Base-by-base conservation (phyloP, 2,113 vertebrate species). In the Xiphophorus hellerii region DNA sequence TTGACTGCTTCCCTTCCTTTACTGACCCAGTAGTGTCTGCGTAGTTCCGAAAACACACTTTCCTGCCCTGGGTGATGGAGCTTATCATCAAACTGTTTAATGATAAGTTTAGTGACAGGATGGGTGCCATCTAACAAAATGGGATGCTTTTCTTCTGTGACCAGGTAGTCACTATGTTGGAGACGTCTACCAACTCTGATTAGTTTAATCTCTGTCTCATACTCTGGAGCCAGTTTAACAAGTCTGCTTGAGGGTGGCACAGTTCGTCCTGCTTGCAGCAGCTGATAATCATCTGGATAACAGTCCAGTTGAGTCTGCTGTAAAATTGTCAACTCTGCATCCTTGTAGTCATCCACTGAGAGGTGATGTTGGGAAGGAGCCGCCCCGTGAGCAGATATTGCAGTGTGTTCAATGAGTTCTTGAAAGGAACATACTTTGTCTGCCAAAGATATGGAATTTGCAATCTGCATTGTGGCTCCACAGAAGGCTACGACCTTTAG, bases 141-240 rank as follows among this genome's bases (percentile, higher is more conserved):
- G 33, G 33, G 33, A 33, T 33, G 33, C 7, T 33, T 8, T 33
- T 33, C 33, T 33, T 33, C 33, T 33, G 33, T 25, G 20, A 4
- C 20, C 22, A 35, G 20, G 22, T 31, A 22, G 8, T 35, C 31
- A 37, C 31, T 65, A 42, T 25, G 31, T 14, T 51, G 3, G 3
- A 70, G 51, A 4, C 69, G 69, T 13, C 69, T 48, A 13, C 68
- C 68, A 25, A 70, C 68, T 17, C 30, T 51, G 17, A 70, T 70
- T 0, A 58, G 48, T 28, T 28, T 28, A 13, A 10, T 62, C 60
- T 62, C n/a, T 28, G 25, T 28, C 27, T 62, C 60, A 62, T 27
- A 62, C 10, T 62, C 60, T 12, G 60, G 27, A 27, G 60, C 60
- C 6, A 62, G 60, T 62, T 27, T 27, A 29, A 60, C 25, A 27